Conservation (phyloP, 2,888 invertebrate species). For the Watsonalla binaria region DNA sequence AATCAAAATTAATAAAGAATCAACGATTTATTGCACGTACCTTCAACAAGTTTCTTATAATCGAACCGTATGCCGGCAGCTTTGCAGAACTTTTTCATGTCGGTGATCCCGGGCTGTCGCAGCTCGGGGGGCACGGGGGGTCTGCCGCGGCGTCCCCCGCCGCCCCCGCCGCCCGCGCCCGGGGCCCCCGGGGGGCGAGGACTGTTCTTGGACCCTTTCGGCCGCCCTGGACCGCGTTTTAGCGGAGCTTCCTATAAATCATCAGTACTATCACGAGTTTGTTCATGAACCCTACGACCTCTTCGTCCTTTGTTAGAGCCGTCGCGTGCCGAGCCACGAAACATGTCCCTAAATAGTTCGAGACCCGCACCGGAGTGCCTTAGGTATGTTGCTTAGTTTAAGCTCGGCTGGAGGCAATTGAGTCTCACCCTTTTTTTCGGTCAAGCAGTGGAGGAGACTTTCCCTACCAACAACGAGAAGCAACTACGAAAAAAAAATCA, state of each 20-base stretch:
- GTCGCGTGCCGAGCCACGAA: too few relatives aligned
- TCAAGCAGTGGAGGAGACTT: too few relatives aligned
- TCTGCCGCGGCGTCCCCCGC: constrained; percentile 49
- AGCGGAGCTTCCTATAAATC: constrained; percentile 45
- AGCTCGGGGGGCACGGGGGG: constrained; percentile 70
- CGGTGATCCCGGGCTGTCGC: constrained; percentile 68
- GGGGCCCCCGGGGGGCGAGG: constrained; percentile 20
- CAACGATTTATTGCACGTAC: constrained; percentile 24
- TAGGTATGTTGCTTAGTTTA: too few relatives aligned
- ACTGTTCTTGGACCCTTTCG: constrained; percentile 58
- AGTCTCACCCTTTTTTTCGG: too few relatives aligned
- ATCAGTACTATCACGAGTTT: not conserved
- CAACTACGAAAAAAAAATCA: too few relatives aligned
- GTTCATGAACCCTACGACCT: too few relatives aligned
- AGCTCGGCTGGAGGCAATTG: too few relatives aligned
- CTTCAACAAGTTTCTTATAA: constrained; percentile 72
- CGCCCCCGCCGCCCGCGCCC: constrained; percentile 11
- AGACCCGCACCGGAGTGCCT: too few relatives aligned
- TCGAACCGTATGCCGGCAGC: constrained; percentile 73
- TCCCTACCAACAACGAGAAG: too few relatives aligned
- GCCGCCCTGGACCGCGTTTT: constrained; percentile 67
- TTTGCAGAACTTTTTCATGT: constrained; percentile 75
- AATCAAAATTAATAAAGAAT: too few relatives aligned
- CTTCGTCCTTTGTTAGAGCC: too few relatives aligned
- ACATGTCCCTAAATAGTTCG: too few relatives aligned